phyloP scores from a whole-genome alignment of 2,888 invertebrate genomes.

The Rhagonycha lutea region DNA sequence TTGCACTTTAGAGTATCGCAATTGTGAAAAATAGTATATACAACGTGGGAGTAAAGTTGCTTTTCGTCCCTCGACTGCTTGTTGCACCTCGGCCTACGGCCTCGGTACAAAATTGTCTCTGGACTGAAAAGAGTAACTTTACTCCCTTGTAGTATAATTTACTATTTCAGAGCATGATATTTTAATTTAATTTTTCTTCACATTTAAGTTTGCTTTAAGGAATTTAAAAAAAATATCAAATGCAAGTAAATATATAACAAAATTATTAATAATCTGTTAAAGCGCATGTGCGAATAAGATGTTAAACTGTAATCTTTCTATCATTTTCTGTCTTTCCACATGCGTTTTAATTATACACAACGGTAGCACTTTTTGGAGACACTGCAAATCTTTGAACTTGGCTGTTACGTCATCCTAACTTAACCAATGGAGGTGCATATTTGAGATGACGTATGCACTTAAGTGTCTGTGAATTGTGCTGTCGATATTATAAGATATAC shows the following conservation, averaged over 20 bases:
- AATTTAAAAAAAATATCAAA: constrained; percentile 24
- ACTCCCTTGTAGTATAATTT: too few relatives aligned
- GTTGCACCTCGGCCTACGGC: too few relatives aligned
- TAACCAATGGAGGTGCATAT: too few relatives aligned
- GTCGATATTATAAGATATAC: not conserved
- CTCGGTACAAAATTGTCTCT: too few relatives aligned
- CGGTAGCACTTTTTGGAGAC: not conserved
- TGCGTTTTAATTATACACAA: not conserved
- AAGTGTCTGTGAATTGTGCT: not conserved
- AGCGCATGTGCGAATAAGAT: not conserved
- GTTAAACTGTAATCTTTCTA: not conserved
- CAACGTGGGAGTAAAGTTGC: too few relatives aligned
- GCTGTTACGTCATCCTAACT: too few relatives aligned
- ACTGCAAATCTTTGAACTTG: not conserved
- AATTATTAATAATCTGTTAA: not conserved
- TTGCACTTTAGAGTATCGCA: too few relatives aligned
- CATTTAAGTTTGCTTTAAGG: not conserved
- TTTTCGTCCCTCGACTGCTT: too few relatives aligned
- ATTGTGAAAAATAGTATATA: too few relatives aligned
- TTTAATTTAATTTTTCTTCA: not conserved
- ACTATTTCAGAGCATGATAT: constrained; percentile 1
- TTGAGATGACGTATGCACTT: not conserved
- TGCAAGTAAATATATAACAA: constrained; percentile 33
- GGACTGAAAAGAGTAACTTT: too few relatives aligned
- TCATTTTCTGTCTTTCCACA: not conserved